Evolutionary conservation across 2,888 invertebrate species (phyloP).

Genomic region (Laothoe populi): DNA sequence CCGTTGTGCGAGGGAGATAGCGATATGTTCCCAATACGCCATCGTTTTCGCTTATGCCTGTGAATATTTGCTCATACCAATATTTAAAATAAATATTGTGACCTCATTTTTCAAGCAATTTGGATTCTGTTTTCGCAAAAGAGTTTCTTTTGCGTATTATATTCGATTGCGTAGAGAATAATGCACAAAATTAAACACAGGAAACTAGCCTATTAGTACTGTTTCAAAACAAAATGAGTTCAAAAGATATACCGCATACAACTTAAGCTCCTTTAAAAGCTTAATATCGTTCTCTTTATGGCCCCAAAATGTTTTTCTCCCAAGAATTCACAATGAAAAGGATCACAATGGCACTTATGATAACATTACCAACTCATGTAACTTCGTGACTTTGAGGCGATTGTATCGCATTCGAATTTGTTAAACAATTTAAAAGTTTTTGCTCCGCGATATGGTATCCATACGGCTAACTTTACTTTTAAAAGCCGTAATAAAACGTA

Average conservation of each 20-base stretch:
- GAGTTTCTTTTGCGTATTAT: no score
- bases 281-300: neutral
- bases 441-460: neutral
- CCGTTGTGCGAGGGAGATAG: no score
- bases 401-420: neutral
- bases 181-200: no score
- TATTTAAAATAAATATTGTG: no score
- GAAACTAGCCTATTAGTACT: no score
- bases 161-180: no score
- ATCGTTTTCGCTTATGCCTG: no score
- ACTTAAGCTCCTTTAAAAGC: neutral
- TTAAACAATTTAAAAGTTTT: conserved; percentile 31
- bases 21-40: no score
- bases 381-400: neutral
- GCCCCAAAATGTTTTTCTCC: neutral
- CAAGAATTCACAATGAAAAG: conserved; percentile 8
- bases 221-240: neutral
- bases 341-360: neutral
- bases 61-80: no score
- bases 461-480: neutral
- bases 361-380: conserved; percentile 11
- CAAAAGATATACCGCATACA: neutral
- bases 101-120: no score
- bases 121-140: no score
- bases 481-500: neutral